phyloP scores from a whole-genome alignment of 2,888 invertebrate species.

The Melinopterus prodromus region DNA sequence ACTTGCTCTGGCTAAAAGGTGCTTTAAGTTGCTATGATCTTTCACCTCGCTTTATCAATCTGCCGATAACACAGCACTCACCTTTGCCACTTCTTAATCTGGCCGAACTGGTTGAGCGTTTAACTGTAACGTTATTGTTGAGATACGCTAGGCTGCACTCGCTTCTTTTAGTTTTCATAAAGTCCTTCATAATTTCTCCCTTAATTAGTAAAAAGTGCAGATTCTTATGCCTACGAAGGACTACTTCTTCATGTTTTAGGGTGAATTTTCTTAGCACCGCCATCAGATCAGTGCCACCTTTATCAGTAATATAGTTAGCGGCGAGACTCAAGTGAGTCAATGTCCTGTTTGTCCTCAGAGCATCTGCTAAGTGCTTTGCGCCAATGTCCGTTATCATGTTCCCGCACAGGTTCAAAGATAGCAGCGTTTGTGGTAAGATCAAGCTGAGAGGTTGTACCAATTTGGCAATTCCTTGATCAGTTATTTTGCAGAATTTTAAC shows the following conservation, averaged over 20 bases:
- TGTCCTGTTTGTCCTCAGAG: conserved; percentile 53
- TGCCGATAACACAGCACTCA: neutral
- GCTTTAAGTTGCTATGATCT: too few relatives aligned
- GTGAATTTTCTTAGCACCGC: conserved; percentile 49
- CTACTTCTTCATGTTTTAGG: conserved; percentile 54
- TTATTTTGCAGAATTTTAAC: conserved; percentile 54
- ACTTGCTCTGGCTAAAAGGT: too few relatives aligned
- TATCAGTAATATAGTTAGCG: conserved; percentile 52
- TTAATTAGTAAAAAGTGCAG: conserved; percentile 35
- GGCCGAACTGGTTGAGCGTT: conserved; percentile 11
- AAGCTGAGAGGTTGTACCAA: conserved; percentile 49
- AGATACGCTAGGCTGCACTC: conserved; percentile 4
- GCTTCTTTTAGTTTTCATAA: conserved; percentile 7
- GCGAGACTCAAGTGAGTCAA: conserved; percentile 50
- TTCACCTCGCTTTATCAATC: too few relatives aligned
- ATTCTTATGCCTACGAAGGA: conserved; percentile 45
- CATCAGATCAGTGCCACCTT: conserved; percentile 45
- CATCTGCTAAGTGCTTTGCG: conserved; percentile 48
- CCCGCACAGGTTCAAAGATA: conserved; percentile 55
- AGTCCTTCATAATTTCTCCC: conserved; percentile 13
- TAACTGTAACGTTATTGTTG: neutral
- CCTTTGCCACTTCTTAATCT: conserved; percentile 13
- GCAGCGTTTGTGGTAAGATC: conserved; percentile 46
- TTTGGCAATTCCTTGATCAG: conserved; percentile 48
- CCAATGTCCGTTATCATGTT: conserved; percentile 56